Base-by-base conservation (phyloP, 2,113 vertebrate species). In the Drymodes brunneopygia region DNA sequence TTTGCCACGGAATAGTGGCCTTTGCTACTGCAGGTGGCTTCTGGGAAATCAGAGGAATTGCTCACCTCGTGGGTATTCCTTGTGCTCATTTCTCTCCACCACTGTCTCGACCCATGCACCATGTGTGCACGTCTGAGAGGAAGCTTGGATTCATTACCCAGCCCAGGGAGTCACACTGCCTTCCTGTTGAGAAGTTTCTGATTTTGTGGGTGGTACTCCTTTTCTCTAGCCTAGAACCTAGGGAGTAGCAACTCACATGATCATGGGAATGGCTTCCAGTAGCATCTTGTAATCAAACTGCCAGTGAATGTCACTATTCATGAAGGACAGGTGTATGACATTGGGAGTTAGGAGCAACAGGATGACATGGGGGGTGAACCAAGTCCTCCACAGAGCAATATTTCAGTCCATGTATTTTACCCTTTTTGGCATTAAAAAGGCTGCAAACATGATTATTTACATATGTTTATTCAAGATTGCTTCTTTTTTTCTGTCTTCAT, bases 31-130 rank as follows among this genome's bases (percentile, higher is more conserved):
- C 75, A 51, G 42, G 62, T 66, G 40, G 33, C 90, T 96, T 96
- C 91, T 91, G 67, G 90, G 83, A 95, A 97, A 93, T 44, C n/a
- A 85, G 70, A 90, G 50, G 66, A 94, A 93, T 82, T 87, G 60
- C 73, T 90, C 58, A 53, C 12, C 27, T 65, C 51, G 88, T 83
- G 84, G 44, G 27, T 78, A 25, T 42, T 53, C 65, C 74, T 88
- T 88, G 61, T 94, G 60, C 58, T 91, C 73, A 75, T 86, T 96
- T 97, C 90, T 96, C 91, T 79, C 92, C 91, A 64, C 91, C 22
- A 5, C 40, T 53, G 25, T 85, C n/a, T 95, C n/a, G 40, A 35
- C 29, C 48, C 8, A 14, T 94, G 74, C 91, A 83, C 90, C 86
- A 40, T 20, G 23, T 64, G 79, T 92, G 62, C 66, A 18, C 80